Conservation (phyloP, 2,113 vertebrate species). For the Dryoscopus gambensis region DNA sequence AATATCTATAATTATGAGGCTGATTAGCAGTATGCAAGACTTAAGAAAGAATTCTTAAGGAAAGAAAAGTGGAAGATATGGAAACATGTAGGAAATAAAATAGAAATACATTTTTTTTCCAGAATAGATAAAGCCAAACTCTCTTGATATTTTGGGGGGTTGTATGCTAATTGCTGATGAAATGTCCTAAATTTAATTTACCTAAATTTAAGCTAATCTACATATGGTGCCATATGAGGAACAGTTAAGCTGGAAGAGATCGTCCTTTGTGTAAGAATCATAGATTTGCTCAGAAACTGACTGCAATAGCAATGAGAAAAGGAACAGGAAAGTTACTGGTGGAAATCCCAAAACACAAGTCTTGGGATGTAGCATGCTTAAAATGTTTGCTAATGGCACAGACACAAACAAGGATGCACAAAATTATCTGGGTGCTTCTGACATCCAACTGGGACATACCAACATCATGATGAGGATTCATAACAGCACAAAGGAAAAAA, state of each 20-base stretch:
- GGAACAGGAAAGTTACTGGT: background rate
- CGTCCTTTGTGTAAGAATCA: rapidly evolving
- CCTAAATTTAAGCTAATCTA: background rate
- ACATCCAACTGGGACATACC: background rate
- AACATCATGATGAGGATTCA: background rate
- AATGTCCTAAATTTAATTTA: background rate
- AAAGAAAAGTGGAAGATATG: background rate
- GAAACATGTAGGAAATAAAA: background rate
- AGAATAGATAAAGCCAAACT: background rate
- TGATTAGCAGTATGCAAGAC: background rate
- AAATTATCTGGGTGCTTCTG: background rate
- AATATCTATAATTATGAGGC: background rate
- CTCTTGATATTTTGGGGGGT: background rate
- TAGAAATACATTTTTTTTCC: background rate
- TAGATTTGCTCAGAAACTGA: background rate
- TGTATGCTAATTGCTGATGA: background rate
- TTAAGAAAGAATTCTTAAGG: background rate
- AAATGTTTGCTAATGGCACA: background rate
- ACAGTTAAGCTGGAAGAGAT: background rate
- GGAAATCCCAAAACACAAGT: background rate
- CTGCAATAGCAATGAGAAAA: background rate
- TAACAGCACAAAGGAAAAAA: background rate
- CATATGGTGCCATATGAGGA: background rate
- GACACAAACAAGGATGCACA: background rate
- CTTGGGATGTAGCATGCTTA: background rate